phyloP scores from a whole-genome alignment of 2,113 vertebrate genomes.

The Coturnix japonica region DNA sequence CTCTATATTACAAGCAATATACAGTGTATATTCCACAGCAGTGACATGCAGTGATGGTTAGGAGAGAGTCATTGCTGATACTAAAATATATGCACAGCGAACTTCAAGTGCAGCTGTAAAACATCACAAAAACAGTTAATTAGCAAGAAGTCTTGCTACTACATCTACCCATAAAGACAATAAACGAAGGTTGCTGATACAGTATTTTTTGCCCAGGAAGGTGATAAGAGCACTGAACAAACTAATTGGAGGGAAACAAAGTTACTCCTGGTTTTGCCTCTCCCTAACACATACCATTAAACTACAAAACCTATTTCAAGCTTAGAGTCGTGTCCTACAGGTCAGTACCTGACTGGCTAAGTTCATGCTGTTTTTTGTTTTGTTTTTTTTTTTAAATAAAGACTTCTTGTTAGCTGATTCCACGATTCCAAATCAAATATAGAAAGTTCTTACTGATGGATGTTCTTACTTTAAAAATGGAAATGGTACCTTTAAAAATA shows the following conservation, averaged over 20 bases:
- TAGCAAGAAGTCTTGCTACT: neutral
- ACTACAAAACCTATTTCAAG: neutral
- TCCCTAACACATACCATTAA: neutral
- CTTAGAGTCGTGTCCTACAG: neutral
- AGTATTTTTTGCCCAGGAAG: neutral
- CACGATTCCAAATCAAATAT: neutral
- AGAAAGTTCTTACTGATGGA: neutral
- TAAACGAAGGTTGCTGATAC: neutral
- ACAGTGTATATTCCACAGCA: neutral
- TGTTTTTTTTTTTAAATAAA: neutral
- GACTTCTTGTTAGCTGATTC: neutral
- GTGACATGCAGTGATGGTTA: neutral
- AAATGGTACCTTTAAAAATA: neutral
- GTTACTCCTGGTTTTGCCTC: neutral
- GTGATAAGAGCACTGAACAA: accelerated
- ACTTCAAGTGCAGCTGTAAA: neutral
- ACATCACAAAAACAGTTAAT: neutral
- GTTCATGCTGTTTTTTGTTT: neutral
- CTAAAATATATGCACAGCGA: neutral
- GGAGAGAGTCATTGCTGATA: neutral
- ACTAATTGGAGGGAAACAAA: neutral
- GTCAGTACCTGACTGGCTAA: neutral
- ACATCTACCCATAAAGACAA: neutral
- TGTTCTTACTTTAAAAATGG: neutral
- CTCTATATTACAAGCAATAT: too few relatives aligned